These are phyloP conservation scores for Cataglyphis hispanica DNA, from an alignment of 1,140 invertebrate genomes.

Conservation along the genomic window DNA sequence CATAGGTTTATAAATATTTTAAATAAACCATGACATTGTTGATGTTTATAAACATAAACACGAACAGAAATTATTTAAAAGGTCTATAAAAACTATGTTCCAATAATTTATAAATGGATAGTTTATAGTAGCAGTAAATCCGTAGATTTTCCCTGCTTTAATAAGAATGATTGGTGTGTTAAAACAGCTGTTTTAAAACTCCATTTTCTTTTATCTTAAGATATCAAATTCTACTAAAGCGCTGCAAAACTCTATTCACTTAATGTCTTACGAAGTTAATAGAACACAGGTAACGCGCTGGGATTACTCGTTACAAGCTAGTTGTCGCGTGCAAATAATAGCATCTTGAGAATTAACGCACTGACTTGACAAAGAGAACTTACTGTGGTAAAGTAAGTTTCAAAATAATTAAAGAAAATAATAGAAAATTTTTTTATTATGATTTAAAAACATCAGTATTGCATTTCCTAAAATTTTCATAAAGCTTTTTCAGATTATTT, in stretches of 20 bases:
- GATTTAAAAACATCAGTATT: neutral
- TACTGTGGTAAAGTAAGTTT: neutral
- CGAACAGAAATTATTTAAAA: no score
- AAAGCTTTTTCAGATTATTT: neutral
- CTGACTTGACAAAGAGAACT: neutral
- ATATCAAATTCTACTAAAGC: neutral
- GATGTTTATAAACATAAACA: no score
- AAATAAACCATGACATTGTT: no score
- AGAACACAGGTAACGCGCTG: neutral
- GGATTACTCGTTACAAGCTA: neutral
- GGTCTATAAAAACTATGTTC: no score
- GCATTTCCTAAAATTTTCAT: neutral
- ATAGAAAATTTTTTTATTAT: neutral
- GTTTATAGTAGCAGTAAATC: neutral
- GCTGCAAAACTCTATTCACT: neutral
- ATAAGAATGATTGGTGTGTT: neutral
- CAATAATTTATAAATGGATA: no score
- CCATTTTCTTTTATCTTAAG: neutral
- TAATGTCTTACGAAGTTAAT: constrained; percentile 3
- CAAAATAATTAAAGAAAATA: neutral
- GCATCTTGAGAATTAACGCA: constrained; percentile 12
- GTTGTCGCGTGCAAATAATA: neutral
- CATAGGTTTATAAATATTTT: no score
- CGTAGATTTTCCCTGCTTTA: neutral
- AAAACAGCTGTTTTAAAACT: neutral